Evolutionary conservation across 2,797 vertebrate species (phyloP).

Genomic region (Danio albolineatus): DNA sequence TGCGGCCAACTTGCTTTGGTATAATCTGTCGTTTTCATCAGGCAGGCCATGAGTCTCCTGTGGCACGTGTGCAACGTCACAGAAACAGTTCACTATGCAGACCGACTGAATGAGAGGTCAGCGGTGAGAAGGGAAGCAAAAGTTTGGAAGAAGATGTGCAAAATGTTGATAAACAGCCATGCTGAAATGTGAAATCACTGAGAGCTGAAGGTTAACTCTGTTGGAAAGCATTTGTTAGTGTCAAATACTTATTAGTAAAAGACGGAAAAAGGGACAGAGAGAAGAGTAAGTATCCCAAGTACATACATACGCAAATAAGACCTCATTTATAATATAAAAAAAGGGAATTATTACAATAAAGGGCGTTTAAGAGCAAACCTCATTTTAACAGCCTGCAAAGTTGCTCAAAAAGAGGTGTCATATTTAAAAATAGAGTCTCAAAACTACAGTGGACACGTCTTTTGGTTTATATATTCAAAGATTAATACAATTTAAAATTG

Average conservation of each 20-base stretch:
- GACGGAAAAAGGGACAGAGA: background rate
- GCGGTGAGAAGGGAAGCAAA: background rate
- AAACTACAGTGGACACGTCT: background rate
- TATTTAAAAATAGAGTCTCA: background rate
- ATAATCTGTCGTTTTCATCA: conserved; percentile 5
- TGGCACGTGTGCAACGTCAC: conserved; percentile 23
- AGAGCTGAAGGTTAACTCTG: conserved; percentile 8
- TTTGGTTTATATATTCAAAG: background rate
- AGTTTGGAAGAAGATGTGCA: background rate
- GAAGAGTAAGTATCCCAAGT: background rate
- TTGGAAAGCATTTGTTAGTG: background rate
- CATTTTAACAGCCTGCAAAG: background rate
- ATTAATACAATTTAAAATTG: background rate
- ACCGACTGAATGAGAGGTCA: conserved; percentile 12
- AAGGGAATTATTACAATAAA: conserved; percentile 11
- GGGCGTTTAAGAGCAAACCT: background rate
- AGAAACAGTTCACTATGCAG: conserved; percentile 9
- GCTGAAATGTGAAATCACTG: conserved; percentile 6
- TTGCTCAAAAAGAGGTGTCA: background rate
- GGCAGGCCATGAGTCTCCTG: conserved; percentile 7
- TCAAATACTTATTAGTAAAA: background rate
- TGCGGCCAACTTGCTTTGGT: conserved; percentile 52
- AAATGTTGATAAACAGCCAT: conserved; percentile 9
- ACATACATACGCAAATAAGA: background rate
- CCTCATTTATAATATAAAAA: conserved; percentile 10